Evolutionary conservation across 2,113 vertebrate species (phyloP).

Genomic region (Cyphomyrus plagiostoma): DNA sequence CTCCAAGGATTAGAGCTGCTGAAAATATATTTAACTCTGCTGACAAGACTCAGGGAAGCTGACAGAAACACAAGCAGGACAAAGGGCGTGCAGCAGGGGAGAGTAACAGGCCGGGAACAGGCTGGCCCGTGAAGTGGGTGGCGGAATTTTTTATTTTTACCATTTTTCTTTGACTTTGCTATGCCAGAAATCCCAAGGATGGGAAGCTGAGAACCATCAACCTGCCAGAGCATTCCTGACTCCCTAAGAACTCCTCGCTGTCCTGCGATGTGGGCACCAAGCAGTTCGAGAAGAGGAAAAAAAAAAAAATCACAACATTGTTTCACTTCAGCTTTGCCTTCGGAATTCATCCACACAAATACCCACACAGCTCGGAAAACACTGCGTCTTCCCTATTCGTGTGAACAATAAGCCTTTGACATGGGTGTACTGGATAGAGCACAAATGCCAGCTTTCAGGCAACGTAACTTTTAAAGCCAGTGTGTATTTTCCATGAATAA

Average conservation of each 20-base stretch:
- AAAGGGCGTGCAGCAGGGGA: neutral
- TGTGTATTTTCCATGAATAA: neutral
- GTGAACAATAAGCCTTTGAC: slow-evolving; percentile 5
- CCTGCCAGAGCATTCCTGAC: slow-evolving; percentile 15
- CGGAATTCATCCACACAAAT: neutral
- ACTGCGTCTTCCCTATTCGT: neutral
- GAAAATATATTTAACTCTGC: neutral
- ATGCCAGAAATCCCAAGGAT: slow-evolving; percentile 38
- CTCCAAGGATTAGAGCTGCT: neutral
- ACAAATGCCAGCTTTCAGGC: neutral
- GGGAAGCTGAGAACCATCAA: slow-evolving; percentile 15
- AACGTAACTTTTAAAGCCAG: neutral
- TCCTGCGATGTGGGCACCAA: slow-evolving; percentile 18
- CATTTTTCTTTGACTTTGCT: slow-evolving; percentile 25
- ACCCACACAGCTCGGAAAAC: neutral
- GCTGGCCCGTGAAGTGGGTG: neutral
- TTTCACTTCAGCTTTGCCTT: neutral
- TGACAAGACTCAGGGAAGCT: neutral
- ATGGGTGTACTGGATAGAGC: neutral
- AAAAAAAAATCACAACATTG: neutral
- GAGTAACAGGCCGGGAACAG: neutral
- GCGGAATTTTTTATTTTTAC: neutral
- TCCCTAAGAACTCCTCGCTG: slow-evolving; percentile 34
- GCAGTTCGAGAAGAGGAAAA: neutral
- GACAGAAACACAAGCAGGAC: neutral